These are phyloP conservation scores for Odocoileus virginianus DNA, from an alignment of 2,113 vertebrate species.

Conservation along the genomic window DNA sequence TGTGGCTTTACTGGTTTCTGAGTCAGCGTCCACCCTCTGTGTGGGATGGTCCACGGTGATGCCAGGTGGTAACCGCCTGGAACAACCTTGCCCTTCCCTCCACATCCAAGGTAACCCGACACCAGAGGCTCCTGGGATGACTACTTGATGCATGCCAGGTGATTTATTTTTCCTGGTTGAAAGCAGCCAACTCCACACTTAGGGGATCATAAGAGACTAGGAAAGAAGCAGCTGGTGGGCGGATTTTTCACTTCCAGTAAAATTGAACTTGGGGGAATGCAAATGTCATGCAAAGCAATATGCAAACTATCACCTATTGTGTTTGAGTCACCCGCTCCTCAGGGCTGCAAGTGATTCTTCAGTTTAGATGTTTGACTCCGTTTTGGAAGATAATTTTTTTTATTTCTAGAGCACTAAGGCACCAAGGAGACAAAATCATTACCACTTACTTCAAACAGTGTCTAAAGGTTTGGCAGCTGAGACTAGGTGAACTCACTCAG, in stretches of 20 bases:
- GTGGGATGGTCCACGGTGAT: neutral
- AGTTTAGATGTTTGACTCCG: neutral
- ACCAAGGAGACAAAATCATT: neutral
- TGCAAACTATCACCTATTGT: constrained; percentile 10
- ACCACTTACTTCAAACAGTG: neutral
- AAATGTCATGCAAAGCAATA: constrained; percentile 18
- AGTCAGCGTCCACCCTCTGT: rapidly evolving
- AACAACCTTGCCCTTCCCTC: neutral
- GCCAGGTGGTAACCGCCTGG: neutral
- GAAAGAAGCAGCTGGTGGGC: constrained; percentile 33
- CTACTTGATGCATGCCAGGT: neutral
- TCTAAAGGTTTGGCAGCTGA: constrained; percentile 33
- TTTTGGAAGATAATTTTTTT: constrained; percentile 1
- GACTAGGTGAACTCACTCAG: neutral
- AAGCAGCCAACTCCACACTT: constrained; percentile 14
- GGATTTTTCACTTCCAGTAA: constrained; percentile 42
- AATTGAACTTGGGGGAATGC: constrained; percentile 19
- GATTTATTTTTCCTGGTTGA: neutral
- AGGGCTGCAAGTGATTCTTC: neutral
- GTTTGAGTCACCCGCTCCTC: neutral
- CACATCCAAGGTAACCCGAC: rapidly evolving
- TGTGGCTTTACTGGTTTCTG: neutral
- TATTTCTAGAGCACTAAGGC: neutral
- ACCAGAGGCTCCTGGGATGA: neutral
- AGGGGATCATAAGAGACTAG: neutral